These are phyloP conservation scores for Drosophila azteca DNA, from an alignment of 1,140 invertebrate genomes.

Conservation along the genomic window DNA sequence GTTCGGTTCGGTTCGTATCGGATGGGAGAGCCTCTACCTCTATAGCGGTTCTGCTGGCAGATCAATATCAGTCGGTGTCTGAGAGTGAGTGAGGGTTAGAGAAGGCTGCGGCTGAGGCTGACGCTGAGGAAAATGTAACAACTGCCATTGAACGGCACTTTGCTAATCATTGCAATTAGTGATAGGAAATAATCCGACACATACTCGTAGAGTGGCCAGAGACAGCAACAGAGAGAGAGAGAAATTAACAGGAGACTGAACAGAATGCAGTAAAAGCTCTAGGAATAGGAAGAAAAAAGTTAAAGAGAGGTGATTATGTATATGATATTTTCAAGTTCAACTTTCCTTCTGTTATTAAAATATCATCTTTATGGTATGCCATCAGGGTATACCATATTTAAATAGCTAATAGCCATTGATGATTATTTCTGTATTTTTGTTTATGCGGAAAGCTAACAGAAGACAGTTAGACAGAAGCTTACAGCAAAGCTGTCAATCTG, in stretches of 20 bases:
- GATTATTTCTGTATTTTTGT: background rate
- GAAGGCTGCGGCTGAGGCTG: constrained; percentile 15
- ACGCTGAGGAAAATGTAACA: constrained; percentile 38
- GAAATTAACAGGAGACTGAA: background rate
- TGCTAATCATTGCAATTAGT: constrained; percentile 74
- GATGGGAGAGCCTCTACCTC: constrained; percentile 1
- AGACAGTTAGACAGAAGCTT: background rate
- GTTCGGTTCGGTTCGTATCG: background rate
- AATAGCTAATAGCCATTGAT: background rate
- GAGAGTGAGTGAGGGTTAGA: constrained; percentile 4
- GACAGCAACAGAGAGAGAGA: constrained; percentile 3
- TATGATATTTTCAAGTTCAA: constrained; percentile 1
- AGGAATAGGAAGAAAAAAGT: background rate
- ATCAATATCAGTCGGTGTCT: constrained; percentile 34
- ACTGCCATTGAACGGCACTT: constrained; percentile 66
- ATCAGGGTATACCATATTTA: background rate
- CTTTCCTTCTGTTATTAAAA: background rate
- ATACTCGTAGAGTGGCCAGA: constrained; percentile 3
- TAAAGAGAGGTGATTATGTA: background rate
- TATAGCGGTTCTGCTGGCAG: constrained; percentile 53
- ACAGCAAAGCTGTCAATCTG: background rate
- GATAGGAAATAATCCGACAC: constrained; percentile 30
- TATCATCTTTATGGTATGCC: background rate
- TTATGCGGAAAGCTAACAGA: background rate
- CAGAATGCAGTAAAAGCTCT: background rate